Percentiles rank a stretch among this genome's conserved stretches.
Evolutionary conservation across 2,797 vertebrate genomes (phyloP).

Genomic region (Malurus splendens): DNA sequence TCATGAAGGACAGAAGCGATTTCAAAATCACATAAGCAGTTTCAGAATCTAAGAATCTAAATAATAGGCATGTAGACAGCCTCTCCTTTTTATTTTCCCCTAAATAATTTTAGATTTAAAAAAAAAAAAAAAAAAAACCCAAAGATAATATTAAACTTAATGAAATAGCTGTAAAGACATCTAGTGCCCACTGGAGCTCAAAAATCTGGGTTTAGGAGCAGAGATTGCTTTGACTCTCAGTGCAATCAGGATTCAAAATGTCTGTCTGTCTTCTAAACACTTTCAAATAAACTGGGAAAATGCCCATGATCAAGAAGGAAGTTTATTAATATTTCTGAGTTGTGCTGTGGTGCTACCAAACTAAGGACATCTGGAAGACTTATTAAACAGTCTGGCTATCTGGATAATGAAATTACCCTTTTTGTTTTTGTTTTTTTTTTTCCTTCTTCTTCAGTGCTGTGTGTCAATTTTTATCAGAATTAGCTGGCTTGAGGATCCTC

Average conservation of each 20-base stretch:
- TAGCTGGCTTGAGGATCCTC: neutral
- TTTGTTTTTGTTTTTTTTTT: neutral
- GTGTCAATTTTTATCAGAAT: neutral
- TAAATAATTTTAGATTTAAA: neutral
- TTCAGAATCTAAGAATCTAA: neutral
- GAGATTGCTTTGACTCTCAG: neutral
- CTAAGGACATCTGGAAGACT: neutral
- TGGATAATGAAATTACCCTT: neutral
- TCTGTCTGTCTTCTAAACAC: neutral
- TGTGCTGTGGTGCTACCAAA: neutral
- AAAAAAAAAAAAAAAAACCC: no score
- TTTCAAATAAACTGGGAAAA: neutral
- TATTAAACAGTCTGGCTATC: neutral
- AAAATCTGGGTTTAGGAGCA: neutral
- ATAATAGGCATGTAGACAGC: accelerated
- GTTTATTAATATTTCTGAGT: neutral
- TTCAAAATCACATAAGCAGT: neutral
- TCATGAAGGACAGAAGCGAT: neutral
- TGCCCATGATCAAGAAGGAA: neutral
- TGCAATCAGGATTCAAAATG: neutral
- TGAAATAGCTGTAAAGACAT: neutral
- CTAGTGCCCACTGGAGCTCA: neutral
- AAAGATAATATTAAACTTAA: neutral
- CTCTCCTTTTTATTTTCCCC: accelerated
- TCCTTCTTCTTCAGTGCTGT: neutral